Conservation (phyloP, 2,797 vertebrate species). For the Pachyuromys duprasi region DNA sequence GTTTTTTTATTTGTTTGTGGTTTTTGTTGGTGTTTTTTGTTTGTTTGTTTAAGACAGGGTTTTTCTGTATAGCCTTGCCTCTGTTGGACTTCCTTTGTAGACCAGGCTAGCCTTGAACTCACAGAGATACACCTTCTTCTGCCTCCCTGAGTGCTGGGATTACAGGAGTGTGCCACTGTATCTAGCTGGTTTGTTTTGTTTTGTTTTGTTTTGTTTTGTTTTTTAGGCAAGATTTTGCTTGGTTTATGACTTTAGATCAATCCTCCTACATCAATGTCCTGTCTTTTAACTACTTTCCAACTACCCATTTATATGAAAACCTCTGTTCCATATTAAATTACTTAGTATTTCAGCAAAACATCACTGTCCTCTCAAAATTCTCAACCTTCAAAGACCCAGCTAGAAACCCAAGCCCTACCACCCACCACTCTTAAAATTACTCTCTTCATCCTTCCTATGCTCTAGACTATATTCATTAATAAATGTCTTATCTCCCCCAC, state of each 20-base stretch:
- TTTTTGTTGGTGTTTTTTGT: too few relatives aligned
- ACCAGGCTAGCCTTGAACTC: too few relatives aligned
- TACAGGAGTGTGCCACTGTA: too few relatives aligned
- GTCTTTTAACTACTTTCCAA: slow-evolving; percentile 47
- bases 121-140: too few relatives aligned
- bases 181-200: background rate
- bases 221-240: background rate
- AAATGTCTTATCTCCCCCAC: background rate
- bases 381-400: slow-evolving; percentile 23
- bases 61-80: too few relatives aligned
- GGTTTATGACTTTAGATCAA: background rate
- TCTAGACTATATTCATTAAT: background rate
- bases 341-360: slow-evolving; percentile 37
- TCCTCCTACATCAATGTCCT: background rate
- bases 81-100: too few relatives aligned
- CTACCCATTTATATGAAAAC: slow-evolving; percentile 15
- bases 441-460: background rate
- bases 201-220: background rate
- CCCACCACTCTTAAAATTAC: background rate
- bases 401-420: background rate
- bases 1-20: too few relatives aligned
- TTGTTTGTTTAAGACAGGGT: too few relatives aligned
- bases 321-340: background rate
- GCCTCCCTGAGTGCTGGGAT: too few relatives aligned
- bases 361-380: slow-evolving; percentile 23